Conservation (phyloP, 2,113 vertebrate species). For the Leptobrachium ailaonicum region DNA sequence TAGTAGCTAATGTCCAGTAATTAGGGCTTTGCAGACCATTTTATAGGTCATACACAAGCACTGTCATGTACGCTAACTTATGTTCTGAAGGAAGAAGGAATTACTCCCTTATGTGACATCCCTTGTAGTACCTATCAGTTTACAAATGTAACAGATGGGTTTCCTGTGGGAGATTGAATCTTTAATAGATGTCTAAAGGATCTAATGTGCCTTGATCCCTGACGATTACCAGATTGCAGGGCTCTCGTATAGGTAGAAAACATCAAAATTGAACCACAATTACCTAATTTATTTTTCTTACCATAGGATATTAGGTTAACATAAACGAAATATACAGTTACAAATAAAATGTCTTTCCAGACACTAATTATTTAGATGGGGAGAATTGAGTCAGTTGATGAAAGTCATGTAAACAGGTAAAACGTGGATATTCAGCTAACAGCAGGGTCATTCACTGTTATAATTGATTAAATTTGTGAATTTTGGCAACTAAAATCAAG, state of each 20-base stretch:
- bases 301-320: slow-evolving; percentile 53
- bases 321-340: slow-evolving; percentile 51
- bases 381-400: no score
- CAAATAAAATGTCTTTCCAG: slow-evolving; percentile 12
- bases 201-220: slow-evolving; percentile 25
- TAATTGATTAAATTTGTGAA: no score
- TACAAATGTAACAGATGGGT: slow-evolving; percentile 44
- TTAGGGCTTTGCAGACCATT: slow-evolving; percentile 2
- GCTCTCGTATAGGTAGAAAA: slow-evolving; percentile 6
- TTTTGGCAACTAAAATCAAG: no score
- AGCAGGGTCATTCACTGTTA: no score
- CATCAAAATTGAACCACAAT: slow-evolving; percentile 16
- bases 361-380: slow-evolving; percentile 1
- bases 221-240: slow-evolving; percentile 28
- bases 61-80: background rate
- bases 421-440: no score
- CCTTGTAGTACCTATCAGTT: slow-evolving; percentile 40
- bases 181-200: slow-evolving; percentile 42
- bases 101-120: slow-evolving; percentile 30
- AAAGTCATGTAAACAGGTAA: no score
- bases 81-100: slow-evolving; percentile 12
- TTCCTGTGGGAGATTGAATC: background rate
- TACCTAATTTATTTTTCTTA: slow-evolving; percentile 52
- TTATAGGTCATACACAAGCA: slow-evolving; percentile 28
- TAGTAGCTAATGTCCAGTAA: slow-evolving; percentile 17